Conservation (phyloP, 2,888 invertebrate species). For the Pinctada fucata region DNA sequence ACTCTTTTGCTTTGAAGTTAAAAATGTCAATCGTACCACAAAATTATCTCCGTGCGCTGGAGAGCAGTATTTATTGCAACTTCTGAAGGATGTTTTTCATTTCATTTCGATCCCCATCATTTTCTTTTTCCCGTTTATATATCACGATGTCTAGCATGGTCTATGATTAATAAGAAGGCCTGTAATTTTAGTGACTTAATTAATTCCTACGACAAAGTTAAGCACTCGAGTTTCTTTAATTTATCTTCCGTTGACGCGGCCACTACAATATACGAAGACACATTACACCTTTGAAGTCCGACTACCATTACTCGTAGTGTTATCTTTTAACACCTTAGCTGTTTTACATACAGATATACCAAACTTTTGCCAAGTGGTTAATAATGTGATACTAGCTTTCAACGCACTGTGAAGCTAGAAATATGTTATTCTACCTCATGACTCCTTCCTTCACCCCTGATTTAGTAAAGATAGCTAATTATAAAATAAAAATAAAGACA, state of each 20-base stretch:
- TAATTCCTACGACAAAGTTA: slow-evolving; percentile 23
- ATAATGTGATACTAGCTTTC: no score
- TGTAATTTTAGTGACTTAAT: slow-evolving; percentile 25
- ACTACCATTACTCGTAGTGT: neutral
- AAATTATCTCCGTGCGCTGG: slow-evolving; percentile 24
- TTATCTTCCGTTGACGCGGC: neutral
- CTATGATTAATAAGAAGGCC: slow-evolving; percentile 23
- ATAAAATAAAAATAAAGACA: no score
- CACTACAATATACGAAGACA: neutral
- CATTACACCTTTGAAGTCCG: neutral
- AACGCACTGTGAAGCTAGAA: no score
- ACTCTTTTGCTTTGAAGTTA: slow-evolving; percentile 30
- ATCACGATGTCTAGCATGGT: slow-evolving; percentile 9
- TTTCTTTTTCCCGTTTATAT: slow-evolving; percentile 17
- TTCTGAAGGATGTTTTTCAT: slow-evolving; percentile 25
- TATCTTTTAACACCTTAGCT: slow-evolving; percentile 1
- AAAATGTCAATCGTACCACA: slow-evolving; percentile 29
- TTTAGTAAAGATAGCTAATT: no score
- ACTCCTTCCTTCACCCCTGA: no score
- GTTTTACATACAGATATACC: neutral
- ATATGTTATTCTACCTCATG: no score
- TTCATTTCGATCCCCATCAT: slow-evolving; percentile 8
- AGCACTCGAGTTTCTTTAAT: neutral
- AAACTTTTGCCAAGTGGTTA: neutral
- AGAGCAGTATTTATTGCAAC: slow-evolving; percentile 20